phyloP scores from a whole-genome alignment of 2,888 invertebrate genomes.

The Agrochola lychnidis region DNA sequence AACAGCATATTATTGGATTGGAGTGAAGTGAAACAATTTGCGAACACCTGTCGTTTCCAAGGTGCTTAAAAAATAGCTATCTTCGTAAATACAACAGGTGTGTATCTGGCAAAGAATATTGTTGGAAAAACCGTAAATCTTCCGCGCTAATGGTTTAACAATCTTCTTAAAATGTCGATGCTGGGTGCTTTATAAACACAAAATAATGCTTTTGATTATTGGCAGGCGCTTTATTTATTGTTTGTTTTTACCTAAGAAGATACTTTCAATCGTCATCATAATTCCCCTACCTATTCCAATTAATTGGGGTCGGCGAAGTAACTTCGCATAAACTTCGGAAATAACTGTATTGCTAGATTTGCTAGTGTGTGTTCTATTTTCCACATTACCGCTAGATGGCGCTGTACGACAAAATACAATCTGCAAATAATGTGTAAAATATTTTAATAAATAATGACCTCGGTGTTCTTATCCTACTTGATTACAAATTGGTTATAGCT shows the following conservation, averaged over 20 bases:
- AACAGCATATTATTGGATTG: constrained; percentile 1
- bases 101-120: constrained; percentile 16
- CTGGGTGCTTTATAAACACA: background rate
- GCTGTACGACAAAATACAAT: constrained; percentile 10
- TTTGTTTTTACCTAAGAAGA: background rate
- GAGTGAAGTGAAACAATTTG: constrained; percentile 23
- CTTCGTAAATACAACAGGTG: constrained; percentile 42
- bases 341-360: background rate
- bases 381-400: constrained; percentile 42
- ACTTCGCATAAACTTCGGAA: background rate
- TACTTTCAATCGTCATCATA: background rate
- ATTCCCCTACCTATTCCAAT: background rate
- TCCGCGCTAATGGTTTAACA: constrained; percentile 20
- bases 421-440: constrained; percentile 1
- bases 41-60: constrained; percentile 47
- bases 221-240: background rate
- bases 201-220: constrained; percentile 1
- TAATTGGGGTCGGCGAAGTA: background rate
- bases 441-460: constrained; percentile 31
- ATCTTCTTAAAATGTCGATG: constrained; percentile 16
- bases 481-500: constrained; percentile 49
- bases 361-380: background rate
- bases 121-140: constrained; percentile 32
- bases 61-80: constrained; percentile 25
- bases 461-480: constrained; percentile 51